These are phyloP conservation scores for Zootoca vivipara DNA, from an alignment of 2,113 vertebrate species.

Conservation along the genomic window DNA sequence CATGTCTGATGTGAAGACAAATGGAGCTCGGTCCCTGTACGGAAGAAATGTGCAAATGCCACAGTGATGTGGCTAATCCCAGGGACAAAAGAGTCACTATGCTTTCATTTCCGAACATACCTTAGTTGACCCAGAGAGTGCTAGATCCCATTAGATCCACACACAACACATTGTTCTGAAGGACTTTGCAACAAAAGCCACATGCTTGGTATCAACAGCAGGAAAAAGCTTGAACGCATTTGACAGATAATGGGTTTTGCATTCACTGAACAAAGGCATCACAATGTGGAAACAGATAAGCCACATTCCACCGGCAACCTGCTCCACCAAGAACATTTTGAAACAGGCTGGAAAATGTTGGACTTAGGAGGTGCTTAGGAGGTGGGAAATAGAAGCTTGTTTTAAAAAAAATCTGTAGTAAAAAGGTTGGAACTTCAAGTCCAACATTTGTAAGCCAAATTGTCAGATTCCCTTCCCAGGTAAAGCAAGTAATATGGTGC, in stretches of 20 bases:
- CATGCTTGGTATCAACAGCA: neutral
- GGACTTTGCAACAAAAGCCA: neutral
- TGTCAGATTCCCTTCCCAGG: neutral
- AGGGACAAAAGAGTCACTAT: neutral
- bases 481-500: neutral
- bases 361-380: too few relatives aligned
- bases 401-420: neutral
- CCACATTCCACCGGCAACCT: neutral
- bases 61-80: neutral
- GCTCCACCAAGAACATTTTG: neutral
- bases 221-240: neutral
- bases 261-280: neutral
- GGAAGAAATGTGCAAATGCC: neutral
- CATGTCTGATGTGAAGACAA: constrained; percentile 99
- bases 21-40: constrained; percentile 92
- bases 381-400: too few relatives aligned
- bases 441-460: neutral
- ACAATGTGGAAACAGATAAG: neutral
- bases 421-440: neutral
- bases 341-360: neutral
- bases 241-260: neutral
- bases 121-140: neutral
- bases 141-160: neutral
- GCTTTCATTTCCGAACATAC: neutral
- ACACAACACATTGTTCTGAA: neutral